Conservation (phyloP, 2,797 vertebrate genomes). For the Sarcoramphus papa region DNA sequence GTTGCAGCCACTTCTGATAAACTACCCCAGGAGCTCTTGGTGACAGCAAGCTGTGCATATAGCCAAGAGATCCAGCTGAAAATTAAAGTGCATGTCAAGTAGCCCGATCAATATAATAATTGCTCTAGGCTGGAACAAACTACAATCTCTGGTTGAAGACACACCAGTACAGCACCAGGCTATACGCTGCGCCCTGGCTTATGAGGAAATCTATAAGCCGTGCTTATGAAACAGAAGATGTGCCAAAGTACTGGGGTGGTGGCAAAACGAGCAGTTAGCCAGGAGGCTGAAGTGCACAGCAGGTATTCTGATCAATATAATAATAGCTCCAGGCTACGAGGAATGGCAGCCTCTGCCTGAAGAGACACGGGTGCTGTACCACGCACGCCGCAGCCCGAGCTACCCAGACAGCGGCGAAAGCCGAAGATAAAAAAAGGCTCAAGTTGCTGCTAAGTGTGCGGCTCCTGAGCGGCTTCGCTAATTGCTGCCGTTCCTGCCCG, state of each 20-base stretch:
- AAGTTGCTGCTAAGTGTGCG: not conserved
- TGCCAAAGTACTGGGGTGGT: not conserved
- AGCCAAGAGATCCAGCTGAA: slow-evolving; percentile 42
- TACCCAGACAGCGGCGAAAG: not conserved
- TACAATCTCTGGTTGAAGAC: not conserved
- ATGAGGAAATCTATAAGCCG: not conserved
- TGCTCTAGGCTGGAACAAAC: slow-evolving; percentile 50
- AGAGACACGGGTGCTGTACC: not conserved
- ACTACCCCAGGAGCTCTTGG: not conserved
- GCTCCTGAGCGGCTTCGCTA: not conserved
- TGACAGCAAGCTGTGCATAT: slow-evolving; percentile 4
- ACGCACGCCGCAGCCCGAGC: not conserved
- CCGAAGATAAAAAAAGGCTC: not conserved
- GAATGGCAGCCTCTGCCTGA: not conserved
- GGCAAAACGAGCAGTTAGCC: not conserved
- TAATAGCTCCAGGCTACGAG: not conserved
- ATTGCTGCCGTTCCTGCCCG: not conserved
- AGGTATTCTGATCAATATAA: not conserved
- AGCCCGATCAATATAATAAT: slow-evolving; percentile 38
- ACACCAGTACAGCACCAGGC: not conserved
- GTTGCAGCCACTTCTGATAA: slow-evolving; percentile 1
- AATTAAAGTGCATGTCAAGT: slow-evolving; percentile 54
- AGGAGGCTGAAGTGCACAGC: not conserved
- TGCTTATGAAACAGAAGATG: not conserved
- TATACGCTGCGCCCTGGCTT: not conserved